phyloP scores from a whole-genome alignment of 2,113 vertebrate species.

The Trichechus manatus region DNA sequence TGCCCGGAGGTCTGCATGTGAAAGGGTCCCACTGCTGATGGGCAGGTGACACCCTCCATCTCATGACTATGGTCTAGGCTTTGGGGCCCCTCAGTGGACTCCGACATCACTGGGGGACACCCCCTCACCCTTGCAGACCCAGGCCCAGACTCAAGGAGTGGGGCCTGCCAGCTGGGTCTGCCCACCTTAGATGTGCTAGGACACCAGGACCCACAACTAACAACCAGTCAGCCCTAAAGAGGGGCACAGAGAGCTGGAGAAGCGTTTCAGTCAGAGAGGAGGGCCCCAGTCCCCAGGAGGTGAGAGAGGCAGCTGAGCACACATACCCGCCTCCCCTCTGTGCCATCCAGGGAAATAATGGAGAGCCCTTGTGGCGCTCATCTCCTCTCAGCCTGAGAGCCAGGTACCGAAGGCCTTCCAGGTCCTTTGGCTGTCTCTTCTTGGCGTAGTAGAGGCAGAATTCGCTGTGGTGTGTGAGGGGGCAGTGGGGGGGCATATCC shows the following conservation, averaged over 20 bases:
- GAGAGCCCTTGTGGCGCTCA: background rate
- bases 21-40: background rate
- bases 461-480: background rate
- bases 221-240: background rate
- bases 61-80: background rate
- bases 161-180: background rate
- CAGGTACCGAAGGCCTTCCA: background rate
- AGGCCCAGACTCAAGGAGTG: background rate
- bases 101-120: background rate
- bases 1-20: background rate
- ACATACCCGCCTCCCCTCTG: background rate
- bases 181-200: background rate
- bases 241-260: background rate
- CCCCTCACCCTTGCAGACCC: background rate
- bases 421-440: background rate
- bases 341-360: background rate
- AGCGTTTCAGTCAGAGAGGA: no score
- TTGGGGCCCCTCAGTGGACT: background rate
- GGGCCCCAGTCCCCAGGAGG: background rate
- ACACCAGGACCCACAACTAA: background rate
- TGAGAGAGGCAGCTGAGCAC: background rate
- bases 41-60: background rate
- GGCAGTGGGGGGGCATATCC: no score
- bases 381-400: background rate
- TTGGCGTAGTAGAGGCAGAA: background rate